These are phyloP conservation scores for Myanophis thanlyinensis DNA, from an alignment of 2,113 vertebrate species.

Conservation along the genomic window DNA sequence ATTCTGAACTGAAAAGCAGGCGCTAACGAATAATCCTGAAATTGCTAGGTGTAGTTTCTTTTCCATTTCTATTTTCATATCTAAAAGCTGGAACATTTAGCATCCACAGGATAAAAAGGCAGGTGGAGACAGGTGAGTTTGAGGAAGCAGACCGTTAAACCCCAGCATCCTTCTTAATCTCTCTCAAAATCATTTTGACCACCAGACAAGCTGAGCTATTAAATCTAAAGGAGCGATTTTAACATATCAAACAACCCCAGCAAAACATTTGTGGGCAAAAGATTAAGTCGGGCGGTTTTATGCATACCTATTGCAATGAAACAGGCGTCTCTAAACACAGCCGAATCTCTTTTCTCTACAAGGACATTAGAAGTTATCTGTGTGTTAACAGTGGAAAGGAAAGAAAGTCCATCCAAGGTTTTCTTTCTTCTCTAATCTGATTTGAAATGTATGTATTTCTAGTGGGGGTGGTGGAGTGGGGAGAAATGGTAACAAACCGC, in stretches of 20 bases:
- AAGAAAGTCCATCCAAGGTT: background rate
- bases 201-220: background rate
- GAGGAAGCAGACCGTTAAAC: background rate
- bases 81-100: background rate
- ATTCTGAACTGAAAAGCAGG: constrained; percentile 4
- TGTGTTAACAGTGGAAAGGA: background rate
- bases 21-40: background rate
- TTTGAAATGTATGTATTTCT: background rate
- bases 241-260: background rate
- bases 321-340: background rate
- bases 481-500: background rate
- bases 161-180: constrained; percentile 6
- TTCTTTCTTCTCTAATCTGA: background rate
- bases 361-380: background rate
- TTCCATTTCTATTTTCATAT: background rate
- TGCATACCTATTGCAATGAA: background rate
- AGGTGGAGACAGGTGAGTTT: background rate
- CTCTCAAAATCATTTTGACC: background rate
- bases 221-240: background rate
- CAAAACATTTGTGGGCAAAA: background rate
- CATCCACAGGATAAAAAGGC: background rate
- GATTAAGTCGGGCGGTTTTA: background rate
- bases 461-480: too few species aligned
- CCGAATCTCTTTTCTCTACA: background rate
- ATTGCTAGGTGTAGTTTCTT: background rate